phyloP scores from a whole-genome alignment of 2,888 invertebrate genomes.

The Eupsilia transversa region DNA sequence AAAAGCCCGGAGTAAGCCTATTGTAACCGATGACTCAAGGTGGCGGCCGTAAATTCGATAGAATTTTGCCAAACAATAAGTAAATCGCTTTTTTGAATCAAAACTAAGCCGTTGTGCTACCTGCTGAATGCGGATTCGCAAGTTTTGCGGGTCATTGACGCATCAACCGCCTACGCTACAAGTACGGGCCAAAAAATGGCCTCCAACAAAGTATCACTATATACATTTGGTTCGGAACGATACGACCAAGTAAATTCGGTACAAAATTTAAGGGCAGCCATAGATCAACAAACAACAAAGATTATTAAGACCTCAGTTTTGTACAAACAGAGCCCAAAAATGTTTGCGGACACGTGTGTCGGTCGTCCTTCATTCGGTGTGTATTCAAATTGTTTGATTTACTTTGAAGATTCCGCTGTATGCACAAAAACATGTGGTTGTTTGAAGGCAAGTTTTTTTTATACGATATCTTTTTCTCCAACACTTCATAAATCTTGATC shows the following conservation, averaged over 20 bases:
- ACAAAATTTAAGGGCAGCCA: conserved; percentile 63
- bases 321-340: conserved; percentile 82
- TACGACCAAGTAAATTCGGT: conserved; percentile 53
- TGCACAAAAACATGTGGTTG: conserved; percentile 76
- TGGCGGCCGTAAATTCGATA: conserved; percentile 61
- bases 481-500: conserved; percentile 69
- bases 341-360: conserved; percentile 86
- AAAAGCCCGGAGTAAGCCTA: conserved; percentile 38
- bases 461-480: conserved; percentile 55
- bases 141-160: conserved; percentile 90
- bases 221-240: conserved; percentile 58
- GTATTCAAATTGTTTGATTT: conserved; percentile 80
- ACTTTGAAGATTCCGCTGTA: conserved; percentile 84
- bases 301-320: conserved; percentile 79
- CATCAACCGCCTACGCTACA: conserved; percentile 86
- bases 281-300: conserved; percentile 74
- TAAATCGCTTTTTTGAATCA: conserved; percentile 73
- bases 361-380: conserved; percentile 81
- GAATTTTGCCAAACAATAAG: conserved; percentile 73
- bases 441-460: conserved; percentile 63
- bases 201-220: conserved; percentile 64
- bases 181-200: conserved; percentile 80
- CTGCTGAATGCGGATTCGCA: conserved; percentile 89
- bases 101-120: conserved; percentile 76
- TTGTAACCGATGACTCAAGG: conserved; percentile 59